Evolutionary conservation across 2,888 invertebrate species (phyloP).

Genomic region (Rhagophthalmus giganteus): DNA sequence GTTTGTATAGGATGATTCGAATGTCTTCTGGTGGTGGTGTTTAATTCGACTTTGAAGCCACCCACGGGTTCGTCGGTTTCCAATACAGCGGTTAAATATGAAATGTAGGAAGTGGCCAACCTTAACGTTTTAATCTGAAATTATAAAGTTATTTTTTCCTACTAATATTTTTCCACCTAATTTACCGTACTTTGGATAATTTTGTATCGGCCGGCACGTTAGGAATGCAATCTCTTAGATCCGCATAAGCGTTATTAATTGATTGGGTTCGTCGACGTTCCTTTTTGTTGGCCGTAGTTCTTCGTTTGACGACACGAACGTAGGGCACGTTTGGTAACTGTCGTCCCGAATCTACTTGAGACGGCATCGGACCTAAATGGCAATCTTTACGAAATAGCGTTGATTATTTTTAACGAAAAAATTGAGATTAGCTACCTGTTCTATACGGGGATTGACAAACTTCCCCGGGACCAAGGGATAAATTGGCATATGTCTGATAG

Average conservation of each 20-base stretch:
- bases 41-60: conserved; percentile 85
- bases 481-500: conserved; percentile 44
- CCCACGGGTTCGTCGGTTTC: conserved; percentile 83
- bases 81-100: conserved; percentile 87
- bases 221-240: conserved; percentile 90
- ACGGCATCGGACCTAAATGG: conserved; percentile 25
- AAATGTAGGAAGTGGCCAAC: conserved; percentile 89
- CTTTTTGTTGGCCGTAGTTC: conserved; percentile 93
- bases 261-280: conserved; percentile 89
- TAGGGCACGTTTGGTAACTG: conserved; percentile 49
- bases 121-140: conserved; percentile 90
- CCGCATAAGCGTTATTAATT: conserved; percentile 93
- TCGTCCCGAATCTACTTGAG: conserved; percentile 40
- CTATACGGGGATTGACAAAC: conserved; percentile 34
- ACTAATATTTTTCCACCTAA: background rate
- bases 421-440: too few relatives aligned
- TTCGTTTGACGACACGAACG: conserved; percentile 70
- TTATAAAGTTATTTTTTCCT: conserved; percentile 39
- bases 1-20: conserved; percentile 43
- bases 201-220: conserved; percentile 96
- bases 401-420: too few relatives aligned
- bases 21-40: conserved; percentile 51
- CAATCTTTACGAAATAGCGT: too few relatives aligned
- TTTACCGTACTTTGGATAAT: conserved; percentile 78
- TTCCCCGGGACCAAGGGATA: conserved; percentile 32